phyloP scores from a whole-genome alignment of 2,888 invertebrate genomes.

The Rotaria socialis region DNA sequence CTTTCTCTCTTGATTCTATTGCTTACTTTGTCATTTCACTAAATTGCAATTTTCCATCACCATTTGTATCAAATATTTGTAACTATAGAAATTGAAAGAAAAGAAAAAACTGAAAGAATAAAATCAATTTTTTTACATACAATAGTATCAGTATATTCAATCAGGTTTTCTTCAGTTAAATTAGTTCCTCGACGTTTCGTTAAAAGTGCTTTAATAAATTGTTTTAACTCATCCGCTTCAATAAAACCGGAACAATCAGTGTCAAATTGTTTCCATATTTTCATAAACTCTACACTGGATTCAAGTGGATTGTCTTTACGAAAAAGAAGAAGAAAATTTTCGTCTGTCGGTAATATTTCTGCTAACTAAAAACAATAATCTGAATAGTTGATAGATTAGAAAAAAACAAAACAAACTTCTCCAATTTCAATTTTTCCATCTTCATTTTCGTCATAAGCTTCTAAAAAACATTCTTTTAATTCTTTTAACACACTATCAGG shows the following conservation, averaged over 20 bases:
- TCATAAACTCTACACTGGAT: conserved; percentile 85
- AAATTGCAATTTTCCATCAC: conserved; percentile 83
- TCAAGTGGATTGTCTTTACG: conserved; percentile 86
- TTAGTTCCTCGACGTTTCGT: conserved; percentile 58
- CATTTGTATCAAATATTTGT: conserved; percentile 86
- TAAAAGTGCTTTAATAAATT: conserved; percentile 39
- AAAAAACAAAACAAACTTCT: conserved; percentile 67
- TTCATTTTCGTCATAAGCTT: conserved; percentile 91
- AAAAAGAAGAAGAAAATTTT: conserved; percentile 84
- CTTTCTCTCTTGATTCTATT: neutral
- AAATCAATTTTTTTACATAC: conserved; percentile 62
- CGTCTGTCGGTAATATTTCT: conserved; percentile 85
- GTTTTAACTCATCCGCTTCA: conserved; percentile 84
- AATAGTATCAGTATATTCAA: conserved; percentile 89
- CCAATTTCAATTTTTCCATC: conserved; percentile 84
- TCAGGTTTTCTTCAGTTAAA: conserved; percentile 84
- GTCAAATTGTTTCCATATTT: conserved; percentile 91
- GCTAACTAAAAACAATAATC: conserved; percentile 67
- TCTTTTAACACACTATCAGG: conserved; percentile 82
- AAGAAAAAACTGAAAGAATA: neutral
- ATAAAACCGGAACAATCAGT: conserved; percentile 87
- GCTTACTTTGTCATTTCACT: conserved; percentile 93
- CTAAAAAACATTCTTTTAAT: conserved; percentile 85
- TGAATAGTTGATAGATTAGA: conserved; percentile 17
- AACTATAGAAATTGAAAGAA: conserved; percentile 65